Base-by-base conservation (phyloP, 2,113 vertebrate species). In the Entosphenus tridentatus region DNA sequence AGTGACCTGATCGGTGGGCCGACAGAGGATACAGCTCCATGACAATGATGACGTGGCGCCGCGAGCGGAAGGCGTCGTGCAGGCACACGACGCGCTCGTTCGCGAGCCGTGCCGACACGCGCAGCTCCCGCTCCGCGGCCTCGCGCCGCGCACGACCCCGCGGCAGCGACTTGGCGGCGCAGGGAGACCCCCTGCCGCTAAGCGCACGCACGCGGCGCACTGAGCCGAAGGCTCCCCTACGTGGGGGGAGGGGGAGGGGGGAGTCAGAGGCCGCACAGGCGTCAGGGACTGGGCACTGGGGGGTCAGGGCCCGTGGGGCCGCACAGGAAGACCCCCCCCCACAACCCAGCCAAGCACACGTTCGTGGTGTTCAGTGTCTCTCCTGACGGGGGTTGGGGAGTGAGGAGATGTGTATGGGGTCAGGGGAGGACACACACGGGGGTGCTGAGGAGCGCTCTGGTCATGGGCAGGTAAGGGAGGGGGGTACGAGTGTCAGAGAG, bases 161-260 rank as follows among this genome's bases (percentile, higher is more conserved):
- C 0, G 90, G 88, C 72, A 98, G 84, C 39, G 95, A 95, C 78
- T 98, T 98, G 57, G 90, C 90, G 0, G 89, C 88, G 1, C 86
- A 90, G 72, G 95, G 89, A 16, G 8, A 16, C 70, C 78, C 76
- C 55, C 79, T 82, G 8, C 76, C 83, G 8, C 76, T 82, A 70
- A 91, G 90, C 74, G 93, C 84, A 2, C 83, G 86, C 70, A 93
- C 86, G 2, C 84, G 81, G 73, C 93, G 84, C 67, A 96, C 79
- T n/a, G 95, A 96, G n/a, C 87, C 93, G 78, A 96, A 98, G 10
- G 91, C 82, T 2, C 93, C 93, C 76, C 93, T 98, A 62, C 58
- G 18, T 62, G 58, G 58, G 58, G 58, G 58, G 16, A 3, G 58
- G 58, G 58, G 58, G 18, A 8, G 58, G 8, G 58, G 58, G 18